A percentile compares a stretch with the other conserved stretches of the same genome.
These are phyloP conservation scores for Aurelia aurita complex sp. Pacific DNA, from an alignment of 30 jellyfish, hydroid and myxozoan species.

Conservation along the genomic window DNA sequence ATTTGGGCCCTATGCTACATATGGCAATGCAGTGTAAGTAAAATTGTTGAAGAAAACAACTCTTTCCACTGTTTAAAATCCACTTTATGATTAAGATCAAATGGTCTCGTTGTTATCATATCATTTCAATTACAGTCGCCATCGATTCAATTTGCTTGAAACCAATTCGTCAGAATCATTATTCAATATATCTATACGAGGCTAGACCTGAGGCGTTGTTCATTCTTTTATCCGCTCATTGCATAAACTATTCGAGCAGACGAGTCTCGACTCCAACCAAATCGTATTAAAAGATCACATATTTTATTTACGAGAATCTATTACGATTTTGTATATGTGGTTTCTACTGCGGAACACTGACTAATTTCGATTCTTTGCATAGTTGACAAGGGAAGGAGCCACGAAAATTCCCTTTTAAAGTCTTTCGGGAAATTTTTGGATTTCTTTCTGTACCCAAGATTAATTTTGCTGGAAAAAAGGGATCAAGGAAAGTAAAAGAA, in stretches of 20 bases:
- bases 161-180: conserved; percentile 22
- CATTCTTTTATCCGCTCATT: not conserved
- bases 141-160: conserved; percentile 6
- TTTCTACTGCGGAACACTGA: too few species aligned
- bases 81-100: not conserved
- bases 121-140: conserved; percentile 4
- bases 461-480: too few species aligned
- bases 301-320: too few species aligned
- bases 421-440: too few species aligned
- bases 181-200: not conserved
- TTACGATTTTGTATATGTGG: too few species aligned
- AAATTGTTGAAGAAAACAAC: conserved; percentile 1
- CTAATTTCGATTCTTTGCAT: too few species aligned
- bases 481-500: too few species aligned
- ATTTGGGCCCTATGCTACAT: not conserved
- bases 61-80: not conserved
- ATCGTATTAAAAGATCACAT: not conserved
- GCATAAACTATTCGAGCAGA: too few species aligned
- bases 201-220: conserved; percentile 19
- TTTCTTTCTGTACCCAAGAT: too few species aligned
- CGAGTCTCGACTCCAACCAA: not conserved
- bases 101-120: conserved; percentile 8
- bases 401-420: too few species aligned
- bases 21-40: not conserved
- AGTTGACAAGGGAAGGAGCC: too few species aligned